Conservation (phyloP, 1,140 invertebrate species). For the Branchinecta lindahli region DNA sequence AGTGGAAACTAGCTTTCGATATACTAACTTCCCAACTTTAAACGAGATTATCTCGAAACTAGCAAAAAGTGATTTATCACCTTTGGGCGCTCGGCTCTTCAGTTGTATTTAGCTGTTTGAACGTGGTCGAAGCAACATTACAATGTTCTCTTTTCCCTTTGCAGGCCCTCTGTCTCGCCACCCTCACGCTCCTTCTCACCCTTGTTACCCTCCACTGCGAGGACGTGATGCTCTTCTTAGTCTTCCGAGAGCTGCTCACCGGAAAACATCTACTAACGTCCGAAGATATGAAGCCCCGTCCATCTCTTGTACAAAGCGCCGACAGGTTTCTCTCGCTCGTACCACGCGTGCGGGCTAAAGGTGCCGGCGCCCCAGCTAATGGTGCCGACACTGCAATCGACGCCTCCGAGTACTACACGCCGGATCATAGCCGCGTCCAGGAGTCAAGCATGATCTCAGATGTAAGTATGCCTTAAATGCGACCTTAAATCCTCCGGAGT, state of each 20-base stretch:
- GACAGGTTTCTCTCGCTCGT: slow-evolving; percentile 66
- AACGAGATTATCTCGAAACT: too few species aligned
- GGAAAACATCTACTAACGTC: slow-evolving; percentile 81
- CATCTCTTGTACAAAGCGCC: slow-evolving; percentile 62
- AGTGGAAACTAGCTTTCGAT: too few species aligned
- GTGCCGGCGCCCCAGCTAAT: slow-evolving; percentile 14
- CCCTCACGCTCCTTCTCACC: slow-evolving; percentile 75
- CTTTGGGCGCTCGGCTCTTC: too few species aligned
- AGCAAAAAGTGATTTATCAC: too few species aligned
- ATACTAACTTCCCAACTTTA: too few species aligned
- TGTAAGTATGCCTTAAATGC: not conserved
- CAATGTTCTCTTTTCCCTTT: slow-evolving; percentile 26
- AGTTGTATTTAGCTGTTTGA: too few species aligned
- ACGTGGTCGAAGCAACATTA: not conserved
- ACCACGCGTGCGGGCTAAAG: slow-evolving; percentile 33
- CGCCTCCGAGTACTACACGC: slow-evolving; percentile 1
- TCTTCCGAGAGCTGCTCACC: slow-evolving; percentile 69
- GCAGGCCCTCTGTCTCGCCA: slow-evolving; percentile 66
- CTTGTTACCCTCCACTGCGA: slow-evolving; percentile 85
- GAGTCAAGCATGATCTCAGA: not conserved
- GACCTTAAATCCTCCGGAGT: not conserved
- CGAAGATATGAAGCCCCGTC: slow-evolving; percentile 49
- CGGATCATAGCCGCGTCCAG: not conserved
- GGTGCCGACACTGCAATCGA: not conserved
- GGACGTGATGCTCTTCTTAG: slow-evolving; percentile 85